Conservation (phyloP, 2,888 invertebrate genomes). For the Philonicus albiceps region DNA sequence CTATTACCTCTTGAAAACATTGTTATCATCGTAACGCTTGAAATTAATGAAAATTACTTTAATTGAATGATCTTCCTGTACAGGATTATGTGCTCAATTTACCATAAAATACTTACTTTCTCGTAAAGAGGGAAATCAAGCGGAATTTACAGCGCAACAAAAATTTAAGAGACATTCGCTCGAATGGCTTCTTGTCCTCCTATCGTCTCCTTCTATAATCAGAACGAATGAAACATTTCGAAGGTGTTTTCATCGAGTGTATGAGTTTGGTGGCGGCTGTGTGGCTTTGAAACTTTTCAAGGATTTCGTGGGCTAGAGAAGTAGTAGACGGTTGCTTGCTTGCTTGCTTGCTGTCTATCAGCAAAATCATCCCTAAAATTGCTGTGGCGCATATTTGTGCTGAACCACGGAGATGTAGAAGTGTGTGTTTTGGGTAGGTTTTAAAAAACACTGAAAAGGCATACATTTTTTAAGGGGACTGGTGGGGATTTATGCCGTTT, state of each 20-base stretch:
- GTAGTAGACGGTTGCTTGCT: background rate
- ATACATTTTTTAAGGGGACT: background rate
- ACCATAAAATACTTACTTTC: background rate
- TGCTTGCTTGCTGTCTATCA: background rate
- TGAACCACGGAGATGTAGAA: background rate
- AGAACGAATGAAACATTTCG: background rate
- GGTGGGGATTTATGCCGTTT: background rate
- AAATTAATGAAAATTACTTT: background rate
- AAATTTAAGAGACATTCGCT: background rate
- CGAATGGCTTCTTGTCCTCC: background rate
- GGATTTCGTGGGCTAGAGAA: background rate
- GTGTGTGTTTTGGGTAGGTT: background rate
- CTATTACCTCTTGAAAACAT: background rate
- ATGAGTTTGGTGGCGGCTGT: background rate
- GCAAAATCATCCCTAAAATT: background rate
- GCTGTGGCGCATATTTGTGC: background rate
- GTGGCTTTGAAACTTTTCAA: background rate
- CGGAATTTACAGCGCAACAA: background rate
- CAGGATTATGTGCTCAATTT: background rate
- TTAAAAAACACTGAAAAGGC: background rate
- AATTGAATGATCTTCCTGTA: background rate
- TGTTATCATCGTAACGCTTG: background rate
- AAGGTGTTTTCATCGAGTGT: background rate
- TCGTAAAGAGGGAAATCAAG: background rate
- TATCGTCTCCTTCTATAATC: background rate